Conservation (phyloP, 2,113 vertebrate species). For the Chaetodon trifascialis region DNA sequence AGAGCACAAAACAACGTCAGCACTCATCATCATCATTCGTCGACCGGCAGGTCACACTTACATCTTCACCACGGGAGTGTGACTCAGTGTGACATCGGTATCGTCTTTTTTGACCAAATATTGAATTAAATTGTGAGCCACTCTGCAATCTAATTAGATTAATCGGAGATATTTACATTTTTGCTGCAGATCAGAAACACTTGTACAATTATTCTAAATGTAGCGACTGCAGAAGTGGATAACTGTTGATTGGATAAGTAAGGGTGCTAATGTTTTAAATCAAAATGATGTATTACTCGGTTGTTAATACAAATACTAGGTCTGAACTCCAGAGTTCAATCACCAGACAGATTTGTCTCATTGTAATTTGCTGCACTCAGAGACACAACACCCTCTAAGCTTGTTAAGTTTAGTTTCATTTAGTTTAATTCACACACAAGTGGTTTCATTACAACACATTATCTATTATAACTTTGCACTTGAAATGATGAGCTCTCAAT, state of each 20-base stretch:
- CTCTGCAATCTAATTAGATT: background rate
- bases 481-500: slow-evolving; percentile 2
- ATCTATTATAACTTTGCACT: slow-evolving; percentile 22
- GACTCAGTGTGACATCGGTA: background rate
- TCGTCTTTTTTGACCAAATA: slow-evolving; percentile 12
- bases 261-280: background rate
- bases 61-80: background rate
- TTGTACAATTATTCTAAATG: background rate
- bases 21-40: too few species aligned
- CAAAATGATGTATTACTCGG: background rate
- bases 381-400: slow-evolving; percentile 3
- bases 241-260: background rate
- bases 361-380: slow-evolving; percentile 14
- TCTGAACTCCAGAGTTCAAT: background rate
- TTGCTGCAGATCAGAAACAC: background rate
- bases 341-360: background rate
- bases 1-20: background rate
- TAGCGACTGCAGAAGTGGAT: background rate
- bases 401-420: background rate
- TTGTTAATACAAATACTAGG: background rate
- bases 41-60: background rate
- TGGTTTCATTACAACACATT: slow-evolving; percentile 2
- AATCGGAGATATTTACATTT: background rate
- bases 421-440: background rate
- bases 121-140: slow-evolving; percentile 20